These are phyloP conservation scores for Pygoscelis antarcticus DNA, from an alignment of 2,113 vertebrate genomes.

Conservation along the genomic window DNA sequence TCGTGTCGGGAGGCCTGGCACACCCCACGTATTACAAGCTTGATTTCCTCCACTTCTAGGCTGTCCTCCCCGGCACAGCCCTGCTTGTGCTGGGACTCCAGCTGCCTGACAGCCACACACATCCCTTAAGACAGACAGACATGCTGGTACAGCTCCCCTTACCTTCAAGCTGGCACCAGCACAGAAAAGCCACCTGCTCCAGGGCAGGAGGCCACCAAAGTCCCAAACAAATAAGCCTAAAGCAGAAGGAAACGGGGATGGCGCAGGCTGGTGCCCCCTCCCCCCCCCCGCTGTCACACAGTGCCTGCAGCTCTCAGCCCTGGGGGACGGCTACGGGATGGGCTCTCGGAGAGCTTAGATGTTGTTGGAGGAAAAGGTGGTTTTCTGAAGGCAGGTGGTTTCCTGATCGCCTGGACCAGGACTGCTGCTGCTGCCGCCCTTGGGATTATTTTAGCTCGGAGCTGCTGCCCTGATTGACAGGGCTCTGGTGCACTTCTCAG, in stretches of 20 bases:
- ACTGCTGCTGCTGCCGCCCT: background rate
- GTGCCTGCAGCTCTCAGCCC: background rate
- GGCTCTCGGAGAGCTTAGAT: fast-evolving
- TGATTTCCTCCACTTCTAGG: background rate
- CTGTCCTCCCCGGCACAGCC: background rate
- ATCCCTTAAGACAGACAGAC: background rate
- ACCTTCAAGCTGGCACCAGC: background rate
- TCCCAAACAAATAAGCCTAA: background rate
- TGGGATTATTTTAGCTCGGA: background rate
- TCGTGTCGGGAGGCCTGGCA: background rate
- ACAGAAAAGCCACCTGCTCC: background rate
- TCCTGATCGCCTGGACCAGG: fast-evolving
- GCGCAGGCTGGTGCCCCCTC: background rate
- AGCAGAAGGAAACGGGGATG: background rate
- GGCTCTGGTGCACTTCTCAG: background rate
- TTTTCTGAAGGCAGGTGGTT: background rate
- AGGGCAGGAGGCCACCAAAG: background rate
- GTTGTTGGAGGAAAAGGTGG: background rate
- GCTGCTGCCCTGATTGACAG: background rate
- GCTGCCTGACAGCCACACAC: background rate
- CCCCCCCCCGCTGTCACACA: fast-evolving
- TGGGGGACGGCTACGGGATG: fast-evolving
- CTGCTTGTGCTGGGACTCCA: background rate
- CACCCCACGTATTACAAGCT: background rate
- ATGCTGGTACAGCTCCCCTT: background rate